Conservation (phyloP, 1,140 invertebrate species). For the Conus ventricosus region DNA sequence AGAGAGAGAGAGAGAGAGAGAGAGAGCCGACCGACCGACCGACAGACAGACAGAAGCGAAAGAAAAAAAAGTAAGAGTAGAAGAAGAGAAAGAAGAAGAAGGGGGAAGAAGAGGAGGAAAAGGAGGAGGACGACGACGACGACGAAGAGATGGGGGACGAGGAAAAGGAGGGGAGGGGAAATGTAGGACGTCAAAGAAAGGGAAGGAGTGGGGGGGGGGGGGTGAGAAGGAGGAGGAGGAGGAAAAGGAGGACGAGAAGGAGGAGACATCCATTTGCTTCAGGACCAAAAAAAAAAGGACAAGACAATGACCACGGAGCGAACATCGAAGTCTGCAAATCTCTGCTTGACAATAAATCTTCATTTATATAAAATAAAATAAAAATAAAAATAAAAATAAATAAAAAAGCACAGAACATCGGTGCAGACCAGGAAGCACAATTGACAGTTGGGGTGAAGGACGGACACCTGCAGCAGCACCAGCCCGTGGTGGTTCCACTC, state of each 20-base stretch:
- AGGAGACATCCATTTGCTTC: too few species aligned
- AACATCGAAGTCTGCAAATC: too few species aligned
- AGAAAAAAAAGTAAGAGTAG: not conserved
- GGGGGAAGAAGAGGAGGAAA: not conserved
- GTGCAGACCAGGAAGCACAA: too few species aligned
- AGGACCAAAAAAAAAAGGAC: too few species aligned
- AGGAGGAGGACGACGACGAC: not conserved
- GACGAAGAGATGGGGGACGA: not conserved
- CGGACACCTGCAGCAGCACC: too few species aligned
- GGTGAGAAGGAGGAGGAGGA: not conserved
- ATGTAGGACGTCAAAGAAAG: not conserved
- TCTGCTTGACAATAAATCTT: too few species aligned
- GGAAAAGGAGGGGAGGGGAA: not conserved
- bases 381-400: too few species aligned
- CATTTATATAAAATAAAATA: too few species aligned
- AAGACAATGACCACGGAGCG: too few species aligned
- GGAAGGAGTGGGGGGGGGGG: not conserved
- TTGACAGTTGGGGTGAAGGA: too few species aligned
- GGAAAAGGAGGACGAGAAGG: not conserved
- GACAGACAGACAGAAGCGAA: not conserved
- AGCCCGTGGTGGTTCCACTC: too few species aligned
- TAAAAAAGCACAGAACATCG: too few species aligned
- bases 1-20: slow-evolving; percentile 9
- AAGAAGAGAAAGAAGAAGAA: not conserved
- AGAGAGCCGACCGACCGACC: not conserved